Conservation (phyloP, 2,888 invertebrate genomes). For the Lithophane leautieri region DNA sequence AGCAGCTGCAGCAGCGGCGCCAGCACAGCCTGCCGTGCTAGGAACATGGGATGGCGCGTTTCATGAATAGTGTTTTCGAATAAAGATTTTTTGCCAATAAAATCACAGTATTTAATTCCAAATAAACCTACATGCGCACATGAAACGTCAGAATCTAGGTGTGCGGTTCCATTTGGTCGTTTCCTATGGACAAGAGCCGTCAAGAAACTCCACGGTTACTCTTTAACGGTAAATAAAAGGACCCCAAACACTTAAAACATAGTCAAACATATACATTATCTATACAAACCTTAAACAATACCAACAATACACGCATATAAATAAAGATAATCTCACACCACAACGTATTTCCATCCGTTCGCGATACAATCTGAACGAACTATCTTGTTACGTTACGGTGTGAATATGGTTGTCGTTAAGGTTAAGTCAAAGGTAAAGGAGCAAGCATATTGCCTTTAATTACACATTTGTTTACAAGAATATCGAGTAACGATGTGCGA, state of each 20-base stretch:
- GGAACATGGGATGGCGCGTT: too few relatives aligned
- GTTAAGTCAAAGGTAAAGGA: constrained; percentile 55
- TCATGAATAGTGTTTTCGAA: background rate
- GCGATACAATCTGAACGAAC: constrained; percentile 45
- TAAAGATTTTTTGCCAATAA: too few relatives aligned
- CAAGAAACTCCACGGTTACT: background rate
- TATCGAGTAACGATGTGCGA: constrained; percentile 50
- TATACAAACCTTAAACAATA: constrained; percentile 11
- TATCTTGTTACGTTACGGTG: constrained; percentile 58
- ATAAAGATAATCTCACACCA: constrained; percentile 37
- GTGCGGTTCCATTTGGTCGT: background rate
- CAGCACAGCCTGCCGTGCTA: too few relatives aligned
- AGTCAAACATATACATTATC: background rate
- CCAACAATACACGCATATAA: constrained; percentile 4
- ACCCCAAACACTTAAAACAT: too few relatives aligned
- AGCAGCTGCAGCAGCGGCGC: too few relatives aligned
- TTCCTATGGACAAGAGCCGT: background rate
- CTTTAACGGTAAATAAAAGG: background rate
- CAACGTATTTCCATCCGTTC: constrained; percentile 37
- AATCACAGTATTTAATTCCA: background rate
- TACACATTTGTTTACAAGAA: constrained; percentile 56
- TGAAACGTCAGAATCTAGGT: background rate
- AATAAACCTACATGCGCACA: background rate
- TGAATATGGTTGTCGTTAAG: constrained; percentile 55
- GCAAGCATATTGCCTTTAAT: constrained; percentile 55